A percentile compares a stretch with the other conserved stretches of the same genome.
phyloP scores from a whole-genome alignment of 1,140 invertebrate genomes.

The Drosophila subobscura region DNA sequence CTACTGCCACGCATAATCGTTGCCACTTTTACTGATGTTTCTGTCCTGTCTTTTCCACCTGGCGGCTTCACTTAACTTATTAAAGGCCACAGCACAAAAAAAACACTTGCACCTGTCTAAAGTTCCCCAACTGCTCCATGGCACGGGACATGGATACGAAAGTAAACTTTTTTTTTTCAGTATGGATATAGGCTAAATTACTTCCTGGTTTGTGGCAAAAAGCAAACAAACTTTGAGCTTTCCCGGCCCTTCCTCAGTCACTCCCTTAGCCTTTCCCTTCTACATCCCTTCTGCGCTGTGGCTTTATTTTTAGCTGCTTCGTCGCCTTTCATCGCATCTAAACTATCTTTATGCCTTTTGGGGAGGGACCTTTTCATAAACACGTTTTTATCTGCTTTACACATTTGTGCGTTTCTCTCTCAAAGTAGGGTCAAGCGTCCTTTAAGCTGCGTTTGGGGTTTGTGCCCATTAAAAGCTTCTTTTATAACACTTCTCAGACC shows the following conservation, averaged over 20 bases:
- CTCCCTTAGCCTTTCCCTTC: constrained; percentile 1
- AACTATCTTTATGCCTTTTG: constrained; percentile 68
- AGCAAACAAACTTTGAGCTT: constrained; percentile 56
- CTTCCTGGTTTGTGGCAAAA: constrained; percentile 59
- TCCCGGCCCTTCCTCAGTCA: not conserved
- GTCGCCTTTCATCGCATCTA: constrained; percentile 50
- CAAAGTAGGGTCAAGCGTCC: constrained; percentile 41
- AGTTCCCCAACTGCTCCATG: not conserved
- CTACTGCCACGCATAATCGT: too few species aligned
- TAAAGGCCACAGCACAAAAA: constrained; percentile 17
- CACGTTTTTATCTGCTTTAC: constrained; percentile 77
- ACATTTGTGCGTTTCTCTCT: constrained; percentile 61
- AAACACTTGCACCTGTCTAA: constrained; percentile 47
- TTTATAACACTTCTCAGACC: constrained; percentile 1
- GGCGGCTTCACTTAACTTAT: constrained; percentile 22
- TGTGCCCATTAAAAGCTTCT: constrained; percentile 16
- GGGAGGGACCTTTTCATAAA: constrained; percentile 70
- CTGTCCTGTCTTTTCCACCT: constrained; percentile 32
- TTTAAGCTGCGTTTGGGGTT: constrained; percentile 26
- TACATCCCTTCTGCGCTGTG: constrained; percentile 28
- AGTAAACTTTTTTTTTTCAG: constrained; percentile 27
- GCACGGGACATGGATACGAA: constrained; percentile 13
- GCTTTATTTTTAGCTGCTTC: constrained; percentile 49
- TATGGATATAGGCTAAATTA: constrained; percentile 71
- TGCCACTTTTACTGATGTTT: constrained; percentile 15